Percentiles rank a stretch among this genome's conserved stretches.
Conservation (phyloP, 2,888 invertebrate genomes). For the Odontothrips loti region DNA sequence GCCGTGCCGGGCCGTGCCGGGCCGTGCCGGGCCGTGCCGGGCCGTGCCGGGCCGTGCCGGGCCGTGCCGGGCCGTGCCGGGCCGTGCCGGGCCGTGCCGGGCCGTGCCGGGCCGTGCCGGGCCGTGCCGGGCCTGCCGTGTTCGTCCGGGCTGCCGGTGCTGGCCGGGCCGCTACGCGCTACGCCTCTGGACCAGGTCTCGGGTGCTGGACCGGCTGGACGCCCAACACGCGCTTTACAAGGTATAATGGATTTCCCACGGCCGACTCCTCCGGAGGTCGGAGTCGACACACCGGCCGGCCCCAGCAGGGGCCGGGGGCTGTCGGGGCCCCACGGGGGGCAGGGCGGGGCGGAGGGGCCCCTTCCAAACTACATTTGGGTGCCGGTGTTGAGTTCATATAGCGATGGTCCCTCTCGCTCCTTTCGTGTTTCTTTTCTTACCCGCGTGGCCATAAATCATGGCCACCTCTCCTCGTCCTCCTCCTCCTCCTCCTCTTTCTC, state of each 20-base stretch:
- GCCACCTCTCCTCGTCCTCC: background rate
- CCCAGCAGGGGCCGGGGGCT: background rate
- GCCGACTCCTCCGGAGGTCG: constrained; percentile 23
- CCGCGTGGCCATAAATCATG: constrained; percentile 10
- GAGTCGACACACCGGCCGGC: background rate
- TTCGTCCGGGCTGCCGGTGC: background rate
- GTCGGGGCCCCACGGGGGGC: background rate
- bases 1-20: background rate
- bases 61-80: background rate
- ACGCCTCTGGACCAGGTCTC: background rate
- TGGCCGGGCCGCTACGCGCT: background rate
- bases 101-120: background rate
- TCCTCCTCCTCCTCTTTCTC: background rate
- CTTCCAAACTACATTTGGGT: constrained; percentile 15
- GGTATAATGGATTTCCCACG: constrained; percentile 24
- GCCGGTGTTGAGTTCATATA: constrained; percentile 26
- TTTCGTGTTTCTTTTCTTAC: constrained; percentile 16
- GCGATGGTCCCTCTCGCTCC: constrained; percentile 19
- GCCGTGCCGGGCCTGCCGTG: background rate
- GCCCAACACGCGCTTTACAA: constrained; percentile 24
- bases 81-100: background rate
- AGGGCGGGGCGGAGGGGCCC: background rate
- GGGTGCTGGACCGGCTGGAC: background rate
- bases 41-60: background rate
- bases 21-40: background rate